phyloP scores from a whole-genome alignment of 2,797 vertebrate genomes.

The Acanthiza pusilla region DNA sequence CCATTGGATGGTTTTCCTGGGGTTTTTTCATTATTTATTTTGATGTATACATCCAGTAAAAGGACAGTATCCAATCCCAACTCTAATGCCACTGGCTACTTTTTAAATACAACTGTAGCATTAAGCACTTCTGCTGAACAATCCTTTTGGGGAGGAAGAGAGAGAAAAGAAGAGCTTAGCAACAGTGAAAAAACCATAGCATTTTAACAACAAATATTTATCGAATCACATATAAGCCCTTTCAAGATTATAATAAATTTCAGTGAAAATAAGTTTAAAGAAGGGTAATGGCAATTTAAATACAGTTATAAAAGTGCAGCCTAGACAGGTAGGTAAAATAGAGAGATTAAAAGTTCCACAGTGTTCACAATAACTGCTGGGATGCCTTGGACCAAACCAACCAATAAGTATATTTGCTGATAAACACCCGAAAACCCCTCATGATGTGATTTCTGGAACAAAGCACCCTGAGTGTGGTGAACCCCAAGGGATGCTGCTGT shows the following conservation, averaged over 20 bases:
- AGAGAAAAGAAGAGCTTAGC: neutral
- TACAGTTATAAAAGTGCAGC: neutral
- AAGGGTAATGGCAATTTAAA: neutral
- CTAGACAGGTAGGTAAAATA: neutral
- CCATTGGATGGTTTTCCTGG: neutral
- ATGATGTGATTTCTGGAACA: neutral
- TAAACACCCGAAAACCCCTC: neutral
- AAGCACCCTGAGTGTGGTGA: neutral
- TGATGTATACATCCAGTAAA: neutral
- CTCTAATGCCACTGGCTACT: neutral
- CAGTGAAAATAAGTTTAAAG: neutral
- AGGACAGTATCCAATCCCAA: neutral
- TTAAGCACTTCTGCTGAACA: neutral
- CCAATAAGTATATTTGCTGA: neutral
- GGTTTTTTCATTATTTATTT: neutral
- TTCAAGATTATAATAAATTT: neutral
- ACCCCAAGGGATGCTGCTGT: accelerated
- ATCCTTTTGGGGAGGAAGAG: neutral
- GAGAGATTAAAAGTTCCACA: neutral
- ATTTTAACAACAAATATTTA: neutral
- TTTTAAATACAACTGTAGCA: neutral
- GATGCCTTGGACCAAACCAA: neutral
- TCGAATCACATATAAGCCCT: neutral
- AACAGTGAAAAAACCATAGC: too few species aligned
- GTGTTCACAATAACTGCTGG: neutral